phyloP scores from a whole-genome alignment of 2,113 vertebrate genomes.

The Opisthocomus hoazin region DNA sequence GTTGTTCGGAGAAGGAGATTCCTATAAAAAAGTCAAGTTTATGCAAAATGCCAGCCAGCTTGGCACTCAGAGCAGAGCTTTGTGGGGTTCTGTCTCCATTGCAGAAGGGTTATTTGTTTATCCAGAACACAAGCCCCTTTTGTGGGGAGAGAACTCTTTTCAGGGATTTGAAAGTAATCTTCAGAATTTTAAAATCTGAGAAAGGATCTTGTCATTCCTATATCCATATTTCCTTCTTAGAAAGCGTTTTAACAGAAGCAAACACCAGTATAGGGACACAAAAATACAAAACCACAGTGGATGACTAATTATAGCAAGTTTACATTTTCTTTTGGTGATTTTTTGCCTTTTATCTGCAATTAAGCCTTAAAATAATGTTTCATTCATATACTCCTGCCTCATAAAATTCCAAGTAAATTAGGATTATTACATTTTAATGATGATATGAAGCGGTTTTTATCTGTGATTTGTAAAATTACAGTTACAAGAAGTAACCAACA shows the following conservation, averaged over 20 bases:
- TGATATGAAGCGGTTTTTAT: fast-evolving
- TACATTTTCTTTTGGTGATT: background rate
- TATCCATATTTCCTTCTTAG: background rate
- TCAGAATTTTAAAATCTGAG: background rate
- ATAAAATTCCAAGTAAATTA: background rate
- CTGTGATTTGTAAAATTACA: background rate
- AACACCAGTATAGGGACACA: background rate
- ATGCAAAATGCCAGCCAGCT: background rate
- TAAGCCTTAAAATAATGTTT: background rate
- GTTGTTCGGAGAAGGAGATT: background rate
- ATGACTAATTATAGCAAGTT: background rate
- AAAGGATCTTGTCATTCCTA: background rate
- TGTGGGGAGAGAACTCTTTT: background rate
- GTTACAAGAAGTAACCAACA: background rate
- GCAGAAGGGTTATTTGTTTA: background rate
- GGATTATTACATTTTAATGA: background rate
- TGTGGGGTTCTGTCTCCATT: background rate
- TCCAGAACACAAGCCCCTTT: background rate
- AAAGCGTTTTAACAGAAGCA: background rate
- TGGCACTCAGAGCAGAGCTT: background rate
- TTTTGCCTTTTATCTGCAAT: background rate
- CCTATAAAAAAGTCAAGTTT: background rate
- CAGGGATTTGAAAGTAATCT: background rate
- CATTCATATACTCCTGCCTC: background rate
- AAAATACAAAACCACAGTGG: background rate